Conservation (phyloP, 2,797 vertebrate genomes). For the Hemitrygon akajei region DNA sequence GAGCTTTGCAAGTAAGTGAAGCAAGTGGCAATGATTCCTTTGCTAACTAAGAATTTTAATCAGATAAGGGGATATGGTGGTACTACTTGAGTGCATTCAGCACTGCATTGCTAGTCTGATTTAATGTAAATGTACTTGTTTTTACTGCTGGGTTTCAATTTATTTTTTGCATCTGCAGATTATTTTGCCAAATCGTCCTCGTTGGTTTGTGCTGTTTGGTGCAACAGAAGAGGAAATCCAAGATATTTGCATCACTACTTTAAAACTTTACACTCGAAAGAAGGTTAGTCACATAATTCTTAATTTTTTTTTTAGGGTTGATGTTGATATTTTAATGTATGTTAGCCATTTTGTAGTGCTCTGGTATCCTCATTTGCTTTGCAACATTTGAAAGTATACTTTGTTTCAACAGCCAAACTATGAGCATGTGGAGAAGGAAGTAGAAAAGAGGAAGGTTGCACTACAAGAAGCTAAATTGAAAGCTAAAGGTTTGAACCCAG, state of each 20-base stretch:
- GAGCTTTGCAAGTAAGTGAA: conserved; percentile 79
- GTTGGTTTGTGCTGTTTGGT: conserved; percentile 93
- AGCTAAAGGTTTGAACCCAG: conserved; percentile 93
- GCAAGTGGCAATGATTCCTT: too few species aligned
- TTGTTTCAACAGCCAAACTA: conserved; percentile 78
- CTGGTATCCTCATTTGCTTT: neutral
- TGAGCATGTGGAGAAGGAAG: conserved; percentile 90
- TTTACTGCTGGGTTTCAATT: neutral
- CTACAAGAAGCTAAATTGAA: conserved; percentile 92
- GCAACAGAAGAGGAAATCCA: conserved; percentile 91
- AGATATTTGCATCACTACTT: conserved; percentile 88
- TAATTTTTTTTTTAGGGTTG: neutral
- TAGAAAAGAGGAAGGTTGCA: conserved; percentile 87
- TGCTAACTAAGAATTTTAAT: too few species aligned
- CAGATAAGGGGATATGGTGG: too few species aligned
- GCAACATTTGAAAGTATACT: neutral
- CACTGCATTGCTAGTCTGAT: neutral
- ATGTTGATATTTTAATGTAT: neutral
- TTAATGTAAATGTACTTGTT: neutral
- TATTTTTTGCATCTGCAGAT: conserved; percentile 60
- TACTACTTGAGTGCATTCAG: neutral
- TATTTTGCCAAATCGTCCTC: conserved; percentile 79
- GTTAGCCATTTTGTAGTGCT: neutral
- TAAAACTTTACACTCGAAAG: conserved; percentile 89
- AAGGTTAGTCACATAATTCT: conserved; percentile 61